These are phyloP conservation scores for Meriones psammophilus DNA, from an alignment of 2,797 vertebrate species.

Conservation along the genomic window DNA sequence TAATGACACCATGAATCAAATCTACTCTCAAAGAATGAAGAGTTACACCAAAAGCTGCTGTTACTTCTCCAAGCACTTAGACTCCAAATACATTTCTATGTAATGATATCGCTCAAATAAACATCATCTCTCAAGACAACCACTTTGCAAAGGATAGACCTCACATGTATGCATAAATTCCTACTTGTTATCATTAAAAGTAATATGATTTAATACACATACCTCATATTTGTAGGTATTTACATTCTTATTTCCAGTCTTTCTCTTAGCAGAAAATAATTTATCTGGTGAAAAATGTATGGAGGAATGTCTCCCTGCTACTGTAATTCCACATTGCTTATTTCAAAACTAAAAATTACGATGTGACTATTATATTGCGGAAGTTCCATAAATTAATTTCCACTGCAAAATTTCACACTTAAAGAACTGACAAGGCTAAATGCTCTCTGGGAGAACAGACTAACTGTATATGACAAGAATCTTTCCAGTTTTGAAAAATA, in stretches of 20 bases:
- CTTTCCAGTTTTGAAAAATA: conserved; percentile 45
- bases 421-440: conserved; percentile 44
- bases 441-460: conserved; percentile 55
- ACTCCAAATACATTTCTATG: background rate
- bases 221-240: conserved; percentile 48
- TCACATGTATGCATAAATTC: background rate
- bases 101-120: conserved; percentile 30
- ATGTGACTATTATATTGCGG: conserved; percentile 49
- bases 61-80: conserved; percentile 51
- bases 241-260: conserved; percentile 56
- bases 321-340: conserved; percentile 43
- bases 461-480: conserved; percentile 48
- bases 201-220: conserved; percentile 38
- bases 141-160: conserved; percentile 27
- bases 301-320: background rate
- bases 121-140: conserved; percentile 15
- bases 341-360: conserved; percentile 66
- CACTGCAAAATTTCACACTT: conserved; percentile 44
- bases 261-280: conserved; percentile 47
- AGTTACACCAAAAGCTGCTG: background rate
- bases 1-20: conserved; percentile 22
- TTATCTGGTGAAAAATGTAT: conserved; percentile 48
- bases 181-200: conserved; percentile 60
- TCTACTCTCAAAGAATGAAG: conserved; percentile 17
- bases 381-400: conserved; percentile 55